Percentiles rank a stretch among this genome's conserved stretches.
Evolutionary conservation across 1,140 invertebrate species (phyloP).

Genomic region (Drosophila sp.): DNA sequence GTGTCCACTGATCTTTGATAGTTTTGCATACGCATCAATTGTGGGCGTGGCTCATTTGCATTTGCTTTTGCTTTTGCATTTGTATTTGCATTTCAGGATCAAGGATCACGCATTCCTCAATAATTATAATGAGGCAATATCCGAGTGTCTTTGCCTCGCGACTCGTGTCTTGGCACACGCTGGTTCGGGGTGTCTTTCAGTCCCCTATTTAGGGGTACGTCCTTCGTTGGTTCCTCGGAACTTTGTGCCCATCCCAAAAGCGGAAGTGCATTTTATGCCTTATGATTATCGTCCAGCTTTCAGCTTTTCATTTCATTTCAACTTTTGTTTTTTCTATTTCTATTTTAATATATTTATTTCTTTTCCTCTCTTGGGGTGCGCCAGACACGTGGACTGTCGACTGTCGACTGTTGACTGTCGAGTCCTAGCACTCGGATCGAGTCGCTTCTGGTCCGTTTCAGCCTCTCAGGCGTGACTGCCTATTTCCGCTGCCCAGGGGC

Average conservation of each 20-base stretch:
- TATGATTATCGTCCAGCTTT: conserved; percentile 59
- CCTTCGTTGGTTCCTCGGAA: neutral
- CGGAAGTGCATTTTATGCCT: conserved; percentile 83
- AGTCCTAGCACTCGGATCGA: conserved; percentile 7
- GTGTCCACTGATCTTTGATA: conserved; percentile 56
- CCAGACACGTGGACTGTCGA: conserved; percentile 63
- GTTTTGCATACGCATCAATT: conserved; percentile 53
- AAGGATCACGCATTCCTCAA: conserved; percentile 42
- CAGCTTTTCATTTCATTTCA: conserved; percentile 15
- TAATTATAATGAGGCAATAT: conserved; percentile 12
- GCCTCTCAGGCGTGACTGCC: conserved; percentile 77
- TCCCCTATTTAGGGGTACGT: neutral
- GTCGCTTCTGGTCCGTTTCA: conserved; percentile 49
- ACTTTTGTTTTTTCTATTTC: too few relatives aligned
- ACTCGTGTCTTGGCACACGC: conserved; percentile 59
- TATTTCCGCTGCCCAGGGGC: conserved; percentile 64
- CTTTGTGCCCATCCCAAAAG: conserved; percentile 1
- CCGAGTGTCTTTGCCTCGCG: neutral
- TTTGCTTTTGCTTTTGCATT: too few relatives aligned
- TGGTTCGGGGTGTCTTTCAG: conserved; percentile 5
- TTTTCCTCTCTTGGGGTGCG: conserved; percentile 70
- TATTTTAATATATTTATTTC: too few relatives aligned
- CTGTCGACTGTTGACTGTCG: too few relatives aligned
- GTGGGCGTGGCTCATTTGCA: conserved; percentile 65
- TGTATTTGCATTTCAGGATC: too few relatives aligned